These are phyloP conservation scores for Heliconius nattereri DNA, from an alignment of 1,140 invertebrate genomes.

Conservation along the genomic window DNA sequence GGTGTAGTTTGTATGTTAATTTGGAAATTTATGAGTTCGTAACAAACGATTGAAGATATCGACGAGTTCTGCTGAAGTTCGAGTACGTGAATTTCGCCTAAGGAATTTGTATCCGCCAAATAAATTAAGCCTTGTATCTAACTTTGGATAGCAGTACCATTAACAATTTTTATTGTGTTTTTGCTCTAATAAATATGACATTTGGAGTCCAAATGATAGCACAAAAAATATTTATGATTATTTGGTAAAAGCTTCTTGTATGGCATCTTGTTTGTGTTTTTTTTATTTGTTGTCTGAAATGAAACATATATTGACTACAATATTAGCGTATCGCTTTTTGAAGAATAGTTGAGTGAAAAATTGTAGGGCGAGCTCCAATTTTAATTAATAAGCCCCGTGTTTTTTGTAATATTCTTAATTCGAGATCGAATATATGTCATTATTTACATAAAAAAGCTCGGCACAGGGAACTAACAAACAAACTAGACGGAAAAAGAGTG, in stretches of 20 bases:
- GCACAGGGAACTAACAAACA: no score
- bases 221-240: not conserved
- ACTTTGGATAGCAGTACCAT: not conserved
- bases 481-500: no score
- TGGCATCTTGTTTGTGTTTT: not conserved
- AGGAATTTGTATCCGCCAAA: conserved; percentile 28
- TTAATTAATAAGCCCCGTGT: no score
- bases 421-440: no score
- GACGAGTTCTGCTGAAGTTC: conserved; percentile 21
- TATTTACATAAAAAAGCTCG: no score
- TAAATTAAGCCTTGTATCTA: conserved; percentile 13
- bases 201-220: not conserved
- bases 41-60: conserved; percentile 28
- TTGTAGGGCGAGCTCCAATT: not conserved
- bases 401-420: no score
- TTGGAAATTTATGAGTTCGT: conserved; percentile 30
- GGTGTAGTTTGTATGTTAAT: conserved; percentile 24
- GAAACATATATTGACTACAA: not conserved
- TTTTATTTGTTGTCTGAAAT: not conserved
- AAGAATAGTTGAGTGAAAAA: not conserved
- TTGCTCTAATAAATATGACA: conserved; percentile 2
- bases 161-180: conserved; percentile 3
- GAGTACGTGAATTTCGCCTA: conserved; percentile 27
- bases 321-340: not conserved
- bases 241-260: not conserved